Percentiles rank a stretch among this genome's conserved stretches.
Conservation (phyloP, 2,888 invertebrate genomes). For the Morpho deidamia region DNA sequence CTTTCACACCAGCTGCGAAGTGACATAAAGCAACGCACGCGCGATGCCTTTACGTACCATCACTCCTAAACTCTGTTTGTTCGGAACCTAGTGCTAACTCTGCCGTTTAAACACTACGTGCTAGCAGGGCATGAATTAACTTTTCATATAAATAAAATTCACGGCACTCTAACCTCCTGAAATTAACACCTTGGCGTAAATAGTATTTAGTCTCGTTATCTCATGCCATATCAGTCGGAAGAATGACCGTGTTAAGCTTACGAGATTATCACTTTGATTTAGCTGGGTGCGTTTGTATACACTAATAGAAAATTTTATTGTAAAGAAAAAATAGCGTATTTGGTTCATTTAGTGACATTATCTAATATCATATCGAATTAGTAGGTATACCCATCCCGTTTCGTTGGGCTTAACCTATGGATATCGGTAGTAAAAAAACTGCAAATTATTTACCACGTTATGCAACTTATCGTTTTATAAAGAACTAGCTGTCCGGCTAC, state of each 20-base stretch:
- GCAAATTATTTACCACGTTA: no score
- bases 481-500: no score
- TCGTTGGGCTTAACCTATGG: no score
- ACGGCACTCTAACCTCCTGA: constrained; percentile 77
- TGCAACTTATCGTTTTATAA: no score
- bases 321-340: no score
- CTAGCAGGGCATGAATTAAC: constrained; percentile 74
- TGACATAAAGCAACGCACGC: constrained; percentile 31
- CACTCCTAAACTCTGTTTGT: constrained; percentile 57
- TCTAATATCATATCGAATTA: no score
- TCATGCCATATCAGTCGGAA: constrained; percentile 47
- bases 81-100: constrained; percentile 73
- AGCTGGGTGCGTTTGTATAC: no score
- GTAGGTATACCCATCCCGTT: no score
- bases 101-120: constrained; percentile 73
- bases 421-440: no score
- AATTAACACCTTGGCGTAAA: constrained; percentile 77
- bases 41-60: constrained; percentile 35
- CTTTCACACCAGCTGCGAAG: constrained; percentile 29
- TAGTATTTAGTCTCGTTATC: constrained; percentile 68
- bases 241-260: constrained; percentile 21
- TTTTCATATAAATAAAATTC: constrained; percentile 79
- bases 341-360: no score
- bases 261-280: constrained; percentile 15
- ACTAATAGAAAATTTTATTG: no score